Evolutionary conservation across 1,140 invertebrate genomes (phyloP), one percentile per base, ranked within the genome.

Genomic region (Coenobita brevimanus): DNA sequence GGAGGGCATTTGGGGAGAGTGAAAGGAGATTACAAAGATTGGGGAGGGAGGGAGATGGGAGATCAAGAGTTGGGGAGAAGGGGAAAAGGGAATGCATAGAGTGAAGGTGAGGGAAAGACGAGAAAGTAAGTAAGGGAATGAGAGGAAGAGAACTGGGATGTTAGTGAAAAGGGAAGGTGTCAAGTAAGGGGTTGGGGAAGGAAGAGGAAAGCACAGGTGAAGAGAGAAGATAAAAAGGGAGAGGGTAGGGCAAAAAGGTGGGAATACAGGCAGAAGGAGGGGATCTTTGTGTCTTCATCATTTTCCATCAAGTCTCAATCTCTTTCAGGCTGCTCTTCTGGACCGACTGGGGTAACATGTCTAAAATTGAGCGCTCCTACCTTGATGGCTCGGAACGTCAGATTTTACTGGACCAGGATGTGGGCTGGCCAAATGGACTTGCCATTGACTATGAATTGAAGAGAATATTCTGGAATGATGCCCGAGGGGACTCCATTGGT

Each of bases 381-480:
- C 96, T 99, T 95, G 97, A 99, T 93, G 98, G 98, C 2, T 80
- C 83, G 1, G 41, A 89, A n/a, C 93, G 98, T 21, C 93, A 93
- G 38, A 92, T 96, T 0, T 93, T 99, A 0, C 94, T 99, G 0
- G 95, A 94, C 0, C 95, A 96, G 41, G 95, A 96, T 88, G 93
- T 99, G 2, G 95, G 95, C 38, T 99, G 98, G 98, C 98, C 98
- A 0, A 99, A 99, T 92, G 98, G 97, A 0, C 95, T 99, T 27
- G 96, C 98, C 0, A 92, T 99, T n/a, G 99, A 99, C 93, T 95
- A 95, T 90, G 95, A 96, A 91, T 95, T 95, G 82, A 81, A 98
- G 91, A 96, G 96, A 93, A 93, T 99, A 0, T 99, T 99, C 92
- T 99, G 98, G 97, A 99, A 98, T 0, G 99, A 99, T 92, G 99